Evolutionary conservation across 1,140 invertebrate species (phyloP).

Genomic region (Lutraria rhynchaena): DNA sequence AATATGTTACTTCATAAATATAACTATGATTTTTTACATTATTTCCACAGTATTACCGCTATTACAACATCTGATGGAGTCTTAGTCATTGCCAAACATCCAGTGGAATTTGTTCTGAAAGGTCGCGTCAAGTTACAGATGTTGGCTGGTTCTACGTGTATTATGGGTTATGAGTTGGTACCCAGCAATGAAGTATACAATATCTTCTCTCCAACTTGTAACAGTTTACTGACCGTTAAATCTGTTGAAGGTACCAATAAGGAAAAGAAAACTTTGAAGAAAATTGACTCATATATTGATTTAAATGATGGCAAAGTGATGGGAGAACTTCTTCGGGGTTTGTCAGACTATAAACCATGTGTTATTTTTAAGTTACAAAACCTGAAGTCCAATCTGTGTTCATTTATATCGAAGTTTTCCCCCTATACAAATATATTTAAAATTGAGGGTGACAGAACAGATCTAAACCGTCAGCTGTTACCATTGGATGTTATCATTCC

Average conservation of each 20-base stretch:
- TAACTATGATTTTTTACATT: background rate
- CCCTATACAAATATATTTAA: slow-evolving; percentile 40
- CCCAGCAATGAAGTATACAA: background rate
- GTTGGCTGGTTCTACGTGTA: slow-evolving; percentile 3
- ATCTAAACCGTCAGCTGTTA: slow-evolving; percentile 19
- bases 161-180: slow-evolving; percentile 26
- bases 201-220: slow-evolving; percentile 41
- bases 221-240: slow-evolving; percentile 26
- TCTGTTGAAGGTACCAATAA: slow-evolving; percentile 1
- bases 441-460: slow-evolving; percentile 4
- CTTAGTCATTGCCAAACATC: slow-evolving; percentile 25
- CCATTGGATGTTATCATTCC: slow-evolving; percentile 18
- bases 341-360: slow-evolving; percentile 2
- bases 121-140: slow-evolving; percentile 8
- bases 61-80: slow-evolving; percentile 14
- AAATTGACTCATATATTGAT: background rate
- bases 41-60: background rate
- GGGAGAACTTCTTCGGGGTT: background rate
- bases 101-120: slow-evolving; percentile 19
- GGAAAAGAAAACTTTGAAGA: slow-evolving; percentile 13
- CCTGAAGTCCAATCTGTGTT: slow-evolving; percentile 28
- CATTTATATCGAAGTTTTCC: slow-evolving; percentile 28
- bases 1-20: too few relatives aligned
- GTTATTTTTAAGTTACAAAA: slow-evolving; percentile 34
- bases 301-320: background rate